Conservation (phyloP, 2,113 vertebrate genomes). For the Chlorodrepanis virens region DNA sequence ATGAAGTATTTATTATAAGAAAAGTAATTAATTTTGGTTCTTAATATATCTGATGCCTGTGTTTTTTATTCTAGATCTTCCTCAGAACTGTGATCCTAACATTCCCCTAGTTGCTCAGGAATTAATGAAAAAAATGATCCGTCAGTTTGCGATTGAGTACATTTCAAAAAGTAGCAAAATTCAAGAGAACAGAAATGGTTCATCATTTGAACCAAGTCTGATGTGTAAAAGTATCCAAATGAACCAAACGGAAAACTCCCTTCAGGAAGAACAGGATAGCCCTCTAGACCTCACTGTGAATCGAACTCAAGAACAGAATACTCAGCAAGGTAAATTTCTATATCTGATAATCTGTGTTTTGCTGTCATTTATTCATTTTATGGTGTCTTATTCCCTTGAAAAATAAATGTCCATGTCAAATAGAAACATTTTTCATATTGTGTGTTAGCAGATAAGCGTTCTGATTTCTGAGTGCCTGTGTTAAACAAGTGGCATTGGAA, state of each 20-base stretch:
- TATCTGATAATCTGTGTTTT: not conserved
- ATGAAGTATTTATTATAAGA: not conserved
- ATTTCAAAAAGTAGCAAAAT: slow-evolving; percentile 93
- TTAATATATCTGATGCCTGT: slow-evolving; percentile 1
- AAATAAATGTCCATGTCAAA: not conserved
- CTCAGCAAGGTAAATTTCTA: slow-evolving; percentile 82
- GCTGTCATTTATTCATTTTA: not conserved
- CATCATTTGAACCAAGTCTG: slow-evolving; percentile 77
- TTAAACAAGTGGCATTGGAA: not conserved
- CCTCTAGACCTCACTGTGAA: slow-evolving; percentile 97
- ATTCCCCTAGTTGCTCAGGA: slow-evolving; percentile 97
- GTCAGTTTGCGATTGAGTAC: slow-evolving; percentile 97
- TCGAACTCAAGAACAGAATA: slow-evolving; percentile 81
- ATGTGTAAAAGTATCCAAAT: slow-evolving; percentile 80
- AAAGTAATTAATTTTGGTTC: not conserved
- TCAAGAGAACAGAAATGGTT: slow-evolving; percentile 85
- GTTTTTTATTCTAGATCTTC: slow-evolving; percentile 82
- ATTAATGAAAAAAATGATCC: slow-evolving; percentile 99
- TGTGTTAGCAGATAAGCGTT: not conserved
- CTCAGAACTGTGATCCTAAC: slow-evolving; percentile 93
- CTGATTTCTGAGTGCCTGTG: not conserved
- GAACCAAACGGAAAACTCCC: slow-evolving; percentile 78
- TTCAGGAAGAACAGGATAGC: slow-evolving; percentile 86
- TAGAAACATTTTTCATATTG: not conserved
- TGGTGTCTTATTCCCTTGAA: not conserved